phyloP scores from a whole-genome alignment of 2,888 invertebrate species.

The Ennomos quercinarius region DNA sequence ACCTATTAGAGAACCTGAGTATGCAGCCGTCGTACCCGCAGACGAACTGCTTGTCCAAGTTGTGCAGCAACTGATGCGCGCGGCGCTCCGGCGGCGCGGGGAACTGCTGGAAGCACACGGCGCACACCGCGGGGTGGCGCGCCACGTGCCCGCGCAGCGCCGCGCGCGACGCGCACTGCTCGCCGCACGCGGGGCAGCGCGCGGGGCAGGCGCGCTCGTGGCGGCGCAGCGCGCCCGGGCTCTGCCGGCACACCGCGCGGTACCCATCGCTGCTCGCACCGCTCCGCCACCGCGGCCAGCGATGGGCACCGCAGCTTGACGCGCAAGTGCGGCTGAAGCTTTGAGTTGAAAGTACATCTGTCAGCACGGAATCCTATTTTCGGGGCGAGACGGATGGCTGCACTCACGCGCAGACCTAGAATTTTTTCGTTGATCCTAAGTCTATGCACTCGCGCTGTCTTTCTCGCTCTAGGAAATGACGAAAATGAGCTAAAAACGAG shows the following conservation, averaged over 20 bases:
- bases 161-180: constrained; percentile 38
- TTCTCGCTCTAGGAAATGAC: no score
- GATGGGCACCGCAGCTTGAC: no score
- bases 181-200: constrained; percentile 30
- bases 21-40: constrained; percentile 78
- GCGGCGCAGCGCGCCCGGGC: constrained; percentile 46
- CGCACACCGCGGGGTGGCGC: constrained; percentile 43
- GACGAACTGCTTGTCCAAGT: constrained; percentile 68
- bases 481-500: no score
- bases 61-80: constrained; percentile 64
- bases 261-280: no score
- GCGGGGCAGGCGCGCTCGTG: constrained; percentile 48
- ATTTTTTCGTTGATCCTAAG: no score
- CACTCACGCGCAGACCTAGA: no score
- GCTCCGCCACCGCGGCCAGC: no score
- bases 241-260: constrained; percentile 39
- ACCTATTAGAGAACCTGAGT: constrained; percentile 49
- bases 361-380: no score
- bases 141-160: constrained; percentile 33
- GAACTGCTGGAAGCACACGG: constrained; percentile 46
- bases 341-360: no score
- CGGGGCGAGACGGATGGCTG: no score
- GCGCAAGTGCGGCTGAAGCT: no score
- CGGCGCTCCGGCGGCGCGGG: constrained; percentile 30
- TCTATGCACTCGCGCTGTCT: no score